Conservation (phyloP, 2,797 vertebrate genomes). For the Clarias fuscus region DNA sequence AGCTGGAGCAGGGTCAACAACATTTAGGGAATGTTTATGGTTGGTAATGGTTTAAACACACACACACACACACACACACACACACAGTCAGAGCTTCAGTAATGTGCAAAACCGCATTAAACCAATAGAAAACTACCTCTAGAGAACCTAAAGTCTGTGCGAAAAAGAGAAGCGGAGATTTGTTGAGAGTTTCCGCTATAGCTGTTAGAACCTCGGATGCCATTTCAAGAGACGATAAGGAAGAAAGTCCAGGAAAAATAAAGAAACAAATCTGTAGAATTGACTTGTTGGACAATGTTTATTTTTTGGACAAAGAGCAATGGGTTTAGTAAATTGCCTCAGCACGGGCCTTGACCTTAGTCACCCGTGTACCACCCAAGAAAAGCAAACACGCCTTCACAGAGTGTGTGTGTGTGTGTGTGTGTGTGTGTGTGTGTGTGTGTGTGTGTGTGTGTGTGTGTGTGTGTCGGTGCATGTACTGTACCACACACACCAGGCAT, state of each 20-base stretch:
- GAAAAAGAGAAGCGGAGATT: neutral
- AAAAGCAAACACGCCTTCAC: conserved; percentile 37
- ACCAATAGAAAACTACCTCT: neutral
- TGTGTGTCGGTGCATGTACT: neutral
- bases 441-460: conserved; percentile 17
- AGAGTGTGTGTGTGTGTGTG: conserved; percentile 23
- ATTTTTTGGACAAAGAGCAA: conserved; percentile 47
- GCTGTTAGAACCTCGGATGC: neutral
- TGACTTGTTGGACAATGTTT: conserved; percentile 15
- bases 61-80: neutral
- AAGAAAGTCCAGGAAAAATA: neutral
- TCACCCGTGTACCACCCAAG: conserved; percentile 18
- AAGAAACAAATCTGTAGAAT: conserved; percentile 16
- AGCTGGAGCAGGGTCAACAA: neutral
- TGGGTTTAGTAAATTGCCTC: conserved; percentile 39
- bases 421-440: conserved; percentile 23
- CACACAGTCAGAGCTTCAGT: neutral
- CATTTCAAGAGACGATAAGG: neutral
- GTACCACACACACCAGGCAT: conserved; percentile 13
- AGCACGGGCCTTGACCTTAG: conserved; percentile 37
- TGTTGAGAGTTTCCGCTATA: neutral
- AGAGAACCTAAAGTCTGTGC: neutral
- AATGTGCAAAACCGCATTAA: neutral
- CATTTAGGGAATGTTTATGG: neutral
- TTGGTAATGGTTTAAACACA: neutral